Evolutionary conservation across 2,797 vertebrate species (phyloP).

Genomic region (Loriculus beryllinus): DNA sequence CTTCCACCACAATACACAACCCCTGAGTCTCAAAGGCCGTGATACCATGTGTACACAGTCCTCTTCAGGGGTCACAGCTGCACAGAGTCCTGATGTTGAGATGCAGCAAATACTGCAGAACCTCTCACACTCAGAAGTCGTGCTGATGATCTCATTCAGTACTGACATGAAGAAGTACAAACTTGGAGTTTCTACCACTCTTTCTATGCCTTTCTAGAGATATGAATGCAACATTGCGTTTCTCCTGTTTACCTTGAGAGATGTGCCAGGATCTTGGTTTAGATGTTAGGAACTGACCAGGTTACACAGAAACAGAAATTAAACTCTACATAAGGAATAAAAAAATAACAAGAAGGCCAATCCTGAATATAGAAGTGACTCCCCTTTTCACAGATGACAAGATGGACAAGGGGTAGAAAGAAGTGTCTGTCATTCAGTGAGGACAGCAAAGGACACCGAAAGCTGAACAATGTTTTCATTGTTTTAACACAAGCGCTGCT

Average conservation of each 20-base stretch:
- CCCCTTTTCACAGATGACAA: not conserved
- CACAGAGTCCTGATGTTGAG: not conserved
- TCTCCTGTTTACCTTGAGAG: not conserved
- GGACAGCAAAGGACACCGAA: conserved; percentile 37
- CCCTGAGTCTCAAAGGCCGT: not conserved
- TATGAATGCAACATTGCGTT: fast-evolving
- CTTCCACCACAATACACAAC: not conserved
- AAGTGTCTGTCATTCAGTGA: conserved; percentile 22
- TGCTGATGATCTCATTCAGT: not conserved
- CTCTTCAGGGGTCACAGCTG: not conserved
- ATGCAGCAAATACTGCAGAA: fast-evolving
- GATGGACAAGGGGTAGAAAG: conserved; percentile 44
- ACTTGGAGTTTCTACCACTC: not conserved
- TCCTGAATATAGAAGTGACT: not conserved
- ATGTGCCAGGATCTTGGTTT: not conserved
- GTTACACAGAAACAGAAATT: not conserved
- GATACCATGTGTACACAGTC: fast-evolving
- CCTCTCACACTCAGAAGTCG: fast-evolving
- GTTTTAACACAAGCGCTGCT: conserved; percentile 41
- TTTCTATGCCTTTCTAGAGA: not conserved
- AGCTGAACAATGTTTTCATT: conserved; percentile 56
- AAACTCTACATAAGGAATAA: not conserved
- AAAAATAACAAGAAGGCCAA: not conserved
- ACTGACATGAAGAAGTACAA: not conserved
- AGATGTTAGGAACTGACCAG: not conserved